Evolutionary conservation across 2,113 vertebrate genomes (phyloP), one percentile per base, ranked within the genome.

Genomic region (Planiliza haematocheilus): DNA sequence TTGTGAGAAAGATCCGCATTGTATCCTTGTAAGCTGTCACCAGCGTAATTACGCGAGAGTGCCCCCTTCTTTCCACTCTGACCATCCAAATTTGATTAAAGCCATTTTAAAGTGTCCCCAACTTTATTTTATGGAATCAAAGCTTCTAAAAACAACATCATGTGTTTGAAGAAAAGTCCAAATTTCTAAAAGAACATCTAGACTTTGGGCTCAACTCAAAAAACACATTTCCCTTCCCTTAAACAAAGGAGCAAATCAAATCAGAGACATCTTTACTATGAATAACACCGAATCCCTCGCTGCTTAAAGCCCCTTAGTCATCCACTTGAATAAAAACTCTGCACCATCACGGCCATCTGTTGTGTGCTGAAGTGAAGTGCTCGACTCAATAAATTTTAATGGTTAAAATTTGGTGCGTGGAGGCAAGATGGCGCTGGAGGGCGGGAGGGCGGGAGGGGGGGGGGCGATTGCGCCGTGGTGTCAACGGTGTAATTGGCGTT

Each of bases 1-100:
- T 90, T 93, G 93, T 93, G 92, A 89, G 92, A 94, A 92, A 89
- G 88, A 93, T 88, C 90, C 84, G 81, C 86, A 89, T 92, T 93
- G 90, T 93, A 91, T 89, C 86, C 81, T 76, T 87, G 82, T 73
- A 60, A 83, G 87, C 86, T 90, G 92, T 93, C 91, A 90, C 71
- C 87, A 69, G 36, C 77, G 37, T 74, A 60, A 84, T 88, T 79
- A 89, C 77, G 74, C 42, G 18, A 30, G 24, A 30, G 24, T 30
- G 24, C 24, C 24, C 24, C 24, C 24, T 30, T 30, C 5, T 30
- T 30, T 30, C 24, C 24, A 2, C 24, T 30, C 24, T 5, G n/a
- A n/a, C 24, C 24, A 30, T 2, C 2, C 24, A 5, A 30, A 5
- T 30, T 30, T 30, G 3, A 30, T 30, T 30, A 30, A 30, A 30